Base-by-base conservation (phyloP, 2,113 vertebrate species). In the Pelusios castaneus region DNA sequence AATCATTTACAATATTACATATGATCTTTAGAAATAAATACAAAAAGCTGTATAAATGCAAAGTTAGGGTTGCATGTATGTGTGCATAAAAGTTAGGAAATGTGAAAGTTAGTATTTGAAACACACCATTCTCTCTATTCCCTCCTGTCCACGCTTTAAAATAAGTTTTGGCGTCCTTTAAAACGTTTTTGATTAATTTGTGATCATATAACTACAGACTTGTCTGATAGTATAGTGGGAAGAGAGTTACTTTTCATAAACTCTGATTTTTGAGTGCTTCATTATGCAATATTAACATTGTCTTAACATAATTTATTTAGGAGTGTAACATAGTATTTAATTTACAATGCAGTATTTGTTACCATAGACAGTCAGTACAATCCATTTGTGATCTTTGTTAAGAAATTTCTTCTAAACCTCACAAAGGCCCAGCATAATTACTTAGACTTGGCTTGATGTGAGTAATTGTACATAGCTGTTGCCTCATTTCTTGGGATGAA, bases 341-440 rank as follows among this genome's bases (percentile, higher is more conserved):
- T 56, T 94, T 47, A 49, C 55, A 89, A 24, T 38, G n/a, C 34
- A 84, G 34, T 52, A 56, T 52, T 85, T 56, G 17, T 41, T 87
- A 80, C 31, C 27, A 43, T 27, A 4, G 38, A 25, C 45, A 60
- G 16, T 63, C 47, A 29, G 9, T 60, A 24, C 7, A 34, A 22
- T 38, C 13, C 43, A 6, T 47, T 84, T 76, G 31, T 77, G 52
- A 16, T 0, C 0, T 58, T 47, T 31, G 21, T 56, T 87, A 10
- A 54, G 34, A 87, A 79, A 49, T 51, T 17, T 70, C 17, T 87
- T 41, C 38, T 76, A 84, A 92, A 80, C 13, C 63, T 24, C 80
- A 63, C 0, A 0, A 11, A 78, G 19, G 3, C 58, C n/a, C 34
- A 11, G n/a, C 19, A 70, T 70, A 38, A 38, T 70, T 38, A 70